These are phyloP conservation scores for Taeniopygia guttata DNA, from an alignment of 2,797 vertebrate species.

Conservation along the genomic window DNA sequence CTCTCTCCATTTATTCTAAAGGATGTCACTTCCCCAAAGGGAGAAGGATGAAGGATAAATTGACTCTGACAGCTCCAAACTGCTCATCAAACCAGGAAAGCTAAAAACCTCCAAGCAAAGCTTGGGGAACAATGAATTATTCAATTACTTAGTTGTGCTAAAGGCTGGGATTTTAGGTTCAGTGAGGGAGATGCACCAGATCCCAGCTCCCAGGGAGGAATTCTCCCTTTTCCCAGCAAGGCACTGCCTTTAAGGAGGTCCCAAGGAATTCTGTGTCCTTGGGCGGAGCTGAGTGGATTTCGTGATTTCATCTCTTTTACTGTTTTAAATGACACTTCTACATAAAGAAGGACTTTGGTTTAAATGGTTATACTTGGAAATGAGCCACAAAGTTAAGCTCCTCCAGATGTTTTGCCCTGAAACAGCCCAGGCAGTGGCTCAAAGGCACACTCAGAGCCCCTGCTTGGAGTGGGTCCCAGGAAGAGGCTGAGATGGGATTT, in stretches of 20 bases:
- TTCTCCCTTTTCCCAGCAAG: accelerated
- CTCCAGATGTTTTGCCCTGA: constrained; percentile 14
- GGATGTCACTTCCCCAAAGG: not conserved
- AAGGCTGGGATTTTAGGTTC: not conserved
- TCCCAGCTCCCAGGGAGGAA: not conserved
- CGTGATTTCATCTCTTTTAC: not conserved
- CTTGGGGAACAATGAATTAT: not conserved
- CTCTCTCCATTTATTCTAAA: not conserved
- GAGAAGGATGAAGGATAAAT: not conserved
- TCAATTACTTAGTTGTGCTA: not conserved
- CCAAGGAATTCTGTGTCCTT: accelerated
- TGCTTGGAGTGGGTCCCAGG: not conserved
- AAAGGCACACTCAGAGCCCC: not conserved
- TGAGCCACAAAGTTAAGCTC: not conserved
- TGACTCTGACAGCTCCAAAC: not conserved
- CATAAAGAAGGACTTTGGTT: not conserved
- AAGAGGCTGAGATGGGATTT: not conserved
- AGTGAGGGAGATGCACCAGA: not conserved
- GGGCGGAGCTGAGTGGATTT: not conserved
- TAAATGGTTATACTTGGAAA: not conserved
- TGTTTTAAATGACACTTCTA: not conserved
- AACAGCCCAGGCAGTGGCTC: not conserved
- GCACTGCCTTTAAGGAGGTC: not conserved
- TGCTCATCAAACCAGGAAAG: not conserved
- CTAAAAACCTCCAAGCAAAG: not conserved